These are phyloP conservation scores for Synaphobranchus kaupii DNA, from an alignment of 2,797 vertebrate species.

Conservation along the genomic window DNA sequence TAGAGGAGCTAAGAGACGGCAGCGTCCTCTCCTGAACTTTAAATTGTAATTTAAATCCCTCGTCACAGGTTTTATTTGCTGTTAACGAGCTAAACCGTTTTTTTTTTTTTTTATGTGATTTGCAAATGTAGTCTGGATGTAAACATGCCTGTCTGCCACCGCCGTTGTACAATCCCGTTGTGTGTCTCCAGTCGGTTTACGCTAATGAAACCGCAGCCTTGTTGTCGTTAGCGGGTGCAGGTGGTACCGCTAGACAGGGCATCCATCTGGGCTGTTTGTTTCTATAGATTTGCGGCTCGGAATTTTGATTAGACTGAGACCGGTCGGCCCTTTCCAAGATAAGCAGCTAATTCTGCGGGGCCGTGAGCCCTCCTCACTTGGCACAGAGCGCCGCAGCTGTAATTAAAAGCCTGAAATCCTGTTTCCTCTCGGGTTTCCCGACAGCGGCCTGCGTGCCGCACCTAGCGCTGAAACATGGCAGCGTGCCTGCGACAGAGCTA, in stretches of 20 bases:
- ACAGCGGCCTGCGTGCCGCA: background rate
- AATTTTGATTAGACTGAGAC: conserved; percentile 64
- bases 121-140: background rate
- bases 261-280: conserved; percentile 45
- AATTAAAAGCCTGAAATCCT: conserved; percentile 35
- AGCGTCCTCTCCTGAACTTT: background rate
- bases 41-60: background rate
- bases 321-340: conserved; percentile 59
- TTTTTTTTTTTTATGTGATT: background rate
- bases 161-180: background rate
- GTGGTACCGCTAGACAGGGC: background rate
- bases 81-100: background rate
- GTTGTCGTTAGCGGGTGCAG: conserved; percentile 14
- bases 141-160: background rate
- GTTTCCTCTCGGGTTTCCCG: background rate
- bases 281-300: conserved; percentile 58
- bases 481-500: background rate
- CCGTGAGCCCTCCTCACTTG: conserved; percentile 52
- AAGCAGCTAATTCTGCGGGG: conserved; percentile 61
- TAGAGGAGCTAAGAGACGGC: background rate
- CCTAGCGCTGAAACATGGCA: background rate
- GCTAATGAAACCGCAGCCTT: background rate
- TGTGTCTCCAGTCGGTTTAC: background rate
- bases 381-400: conserved; percentile 31
- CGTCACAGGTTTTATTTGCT: too few relatives aligned